Conservation (phyloP, 64 coral and sea anemone genomes). For the Orbicella faveolata region DNA sequence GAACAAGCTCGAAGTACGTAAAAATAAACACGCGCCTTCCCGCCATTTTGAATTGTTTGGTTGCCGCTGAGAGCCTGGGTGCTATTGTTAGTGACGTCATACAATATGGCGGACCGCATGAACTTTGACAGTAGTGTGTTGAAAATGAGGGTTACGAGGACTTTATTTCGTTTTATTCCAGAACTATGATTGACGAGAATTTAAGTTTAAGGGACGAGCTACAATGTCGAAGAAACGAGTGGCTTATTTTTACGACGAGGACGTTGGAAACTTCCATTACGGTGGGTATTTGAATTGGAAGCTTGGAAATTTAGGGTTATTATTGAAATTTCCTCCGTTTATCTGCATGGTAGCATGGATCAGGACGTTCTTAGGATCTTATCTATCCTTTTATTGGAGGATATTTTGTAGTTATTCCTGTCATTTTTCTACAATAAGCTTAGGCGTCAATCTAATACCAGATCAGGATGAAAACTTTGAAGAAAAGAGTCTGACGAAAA, state of each 20-base stretch:
- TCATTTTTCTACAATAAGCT: too few relatives aligned
- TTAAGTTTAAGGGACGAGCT: background rate
- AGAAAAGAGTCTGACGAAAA: too few relatives aligned
- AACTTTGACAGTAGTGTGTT: background rate
- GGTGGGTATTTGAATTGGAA: constrained; percentile 38
- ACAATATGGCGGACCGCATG: constrained; percentile 69
- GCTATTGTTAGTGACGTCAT: constrained; percentile 69
- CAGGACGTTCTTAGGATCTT: too few relatives aligned
- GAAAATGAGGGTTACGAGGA: background rate
- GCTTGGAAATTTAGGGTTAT: background rate
- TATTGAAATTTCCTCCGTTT: too few relatives aligned
- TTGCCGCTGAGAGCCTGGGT: constrained; percentile 20
- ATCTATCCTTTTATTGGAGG: too few relatives aligned
- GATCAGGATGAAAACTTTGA: too few relatives aligned
- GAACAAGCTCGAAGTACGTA: too few relatives aligned
- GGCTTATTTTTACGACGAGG: constrained; percentile 97
- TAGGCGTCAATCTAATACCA: too few relatives aligned
- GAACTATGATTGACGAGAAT: constrained; percentile 5
- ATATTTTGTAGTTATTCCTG: too few relatives aligned
- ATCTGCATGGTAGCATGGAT: too few relatives aligned
- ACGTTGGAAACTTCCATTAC: constrained; percentile 99
- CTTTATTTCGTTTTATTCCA: background rate
- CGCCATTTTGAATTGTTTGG: constrained; percentile 48
- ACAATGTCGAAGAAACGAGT: constrained; percentile 86
- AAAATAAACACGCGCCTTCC: background rate